Base-by-base conservation (phyloP, 2,113 vertebrate genomes). In the Megaceryle torquata region DNA sequence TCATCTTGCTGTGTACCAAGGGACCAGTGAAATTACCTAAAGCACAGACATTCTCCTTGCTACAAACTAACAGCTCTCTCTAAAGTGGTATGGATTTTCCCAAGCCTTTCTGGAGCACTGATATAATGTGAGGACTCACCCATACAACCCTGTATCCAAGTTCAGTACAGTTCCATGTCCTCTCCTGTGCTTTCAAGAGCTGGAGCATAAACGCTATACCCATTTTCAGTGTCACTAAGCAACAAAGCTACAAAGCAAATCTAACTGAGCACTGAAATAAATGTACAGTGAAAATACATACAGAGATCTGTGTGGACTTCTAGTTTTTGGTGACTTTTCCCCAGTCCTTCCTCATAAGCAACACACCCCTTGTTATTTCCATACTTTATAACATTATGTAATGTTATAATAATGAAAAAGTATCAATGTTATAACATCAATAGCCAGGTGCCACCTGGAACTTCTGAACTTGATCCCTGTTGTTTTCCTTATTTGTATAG, bases 401-500 rank as follows among this genome's bases (percentile, higher is more conserved):
- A 46, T 13, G 11, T n/a, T 21, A 59, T 46, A 72, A 26, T 57
- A 63, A 69, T 78, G 50, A 53, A 28, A 51, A 51, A 51, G 50
- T 51, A 51, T 51, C 25, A 25, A 24, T 14, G 50, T 28, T 20
- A 1, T 46, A 63, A 63, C 64, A 61, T 33, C 35, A 72, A 53
- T 39, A 71, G 11, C 8, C 28, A 29, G 9, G 7, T 51, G 21
- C 39, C 39, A 82, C 5, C 31, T 37, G 94, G 41, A 44, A 70
- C 22, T 65, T 93, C 6, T 0, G 2, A 74, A 85, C 0, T 2
- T 37, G 35, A 60, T 50, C 25, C 13, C 29, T 37, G 19, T 46
- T 79, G 39, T 10, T 60, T 57, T 82, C 41, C 28, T 53, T 15
- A 22, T 37, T 72, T 69, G 17, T 24, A 22, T 7, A 43, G 46